Conservation (phyloP, 2,888 invertebrate species). For the Nipponacmea schrenckii region DNA sequence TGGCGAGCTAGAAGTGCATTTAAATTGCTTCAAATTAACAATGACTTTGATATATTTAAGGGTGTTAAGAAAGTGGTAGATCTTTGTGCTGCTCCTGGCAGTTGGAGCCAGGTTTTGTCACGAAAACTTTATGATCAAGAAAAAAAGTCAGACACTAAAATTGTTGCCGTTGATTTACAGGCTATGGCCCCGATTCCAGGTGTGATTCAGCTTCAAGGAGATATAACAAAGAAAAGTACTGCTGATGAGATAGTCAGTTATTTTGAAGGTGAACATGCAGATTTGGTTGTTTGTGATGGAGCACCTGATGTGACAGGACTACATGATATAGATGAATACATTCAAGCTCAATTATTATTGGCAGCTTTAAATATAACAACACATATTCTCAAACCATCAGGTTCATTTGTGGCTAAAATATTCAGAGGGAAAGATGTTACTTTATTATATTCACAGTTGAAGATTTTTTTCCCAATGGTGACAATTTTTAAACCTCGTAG, state of each 20-base stretch:
- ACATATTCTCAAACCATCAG: constrained; percentile 84
- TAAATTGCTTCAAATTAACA: constrained; percentile 95
- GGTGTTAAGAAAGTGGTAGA: constrained; percentile 93
- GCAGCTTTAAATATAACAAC: constrained; percentile 97
- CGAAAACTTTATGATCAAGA: constrained; percentile 74
- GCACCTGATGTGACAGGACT: constrained; percentile 98
- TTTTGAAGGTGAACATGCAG: constrained; percentile 89
- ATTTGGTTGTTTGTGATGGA: constrained; percentile 97
- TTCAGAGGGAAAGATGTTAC: constrained; percentile 94
- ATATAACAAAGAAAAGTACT: constrained; percentile 91
- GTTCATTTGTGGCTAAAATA: constrained; percentile 97
- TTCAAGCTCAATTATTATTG: constrained; percentile 93
- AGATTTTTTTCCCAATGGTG: constrained; percentile 89
- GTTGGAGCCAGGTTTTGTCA: constrained; percentile 97
- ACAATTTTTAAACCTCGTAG: constrained; percentile 93
- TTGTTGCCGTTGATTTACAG: constrained; percentile 96
- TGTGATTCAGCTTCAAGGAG: constrained; percentile 95
- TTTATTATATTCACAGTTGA: constrained; percentile 87
- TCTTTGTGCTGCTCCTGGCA: constrained; percentile 94
- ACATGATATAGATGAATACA: constrained; percentile 97
- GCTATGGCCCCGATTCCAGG: constrained; percentile 98
- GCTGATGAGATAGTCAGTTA: constrained; percentile 90
- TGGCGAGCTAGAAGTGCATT: constrained; percentile 99
- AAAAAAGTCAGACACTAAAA: constrained; percentile 76
- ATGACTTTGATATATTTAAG: constrained; percentile 89